These are phyloP conservation scores for Podarcis lilfordi DNA, from an alignment of 2,797 vertebrate genomes.

Conservation along the genomic window DNA sequence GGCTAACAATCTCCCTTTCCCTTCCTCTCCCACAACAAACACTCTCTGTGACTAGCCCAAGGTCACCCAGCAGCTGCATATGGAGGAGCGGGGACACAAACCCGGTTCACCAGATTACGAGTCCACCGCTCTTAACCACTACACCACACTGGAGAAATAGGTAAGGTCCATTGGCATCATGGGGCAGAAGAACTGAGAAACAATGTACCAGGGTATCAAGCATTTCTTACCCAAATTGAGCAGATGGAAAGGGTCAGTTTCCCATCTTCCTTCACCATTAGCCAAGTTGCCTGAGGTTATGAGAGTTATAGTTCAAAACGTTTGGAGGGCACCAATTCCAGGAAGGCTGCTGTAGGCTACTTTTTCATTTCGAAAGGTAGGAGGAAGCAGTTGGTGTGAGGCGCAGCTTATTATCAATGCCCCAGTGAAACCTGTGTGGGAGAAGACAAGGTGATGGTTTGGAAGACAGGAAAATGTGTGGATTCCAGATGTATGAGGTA, in stretches of 20 bases:
- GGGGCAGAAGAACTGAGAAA: background rate
- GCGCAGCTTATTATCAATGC: background rate
- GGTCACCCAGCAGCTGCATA: too few species aligned
- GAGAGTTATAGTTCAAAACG: background rate
- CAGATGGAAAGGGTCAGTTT: background rate
- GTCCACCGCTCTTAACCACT: too few species aligned
- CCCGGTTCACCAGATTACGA: too few species aligned
- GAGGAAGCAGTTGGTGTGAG: background rate
- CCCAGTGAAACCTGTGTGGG: too few species aligned
- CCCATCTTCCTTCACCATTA: background rate
- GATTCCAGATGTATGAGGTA: background rate
- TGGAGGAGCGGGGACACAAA: too few species aligned
- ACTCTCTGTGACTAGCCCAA: too few species aligned
- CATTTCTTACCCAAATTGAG: conserved; percentile 14
- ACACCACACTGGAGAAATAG: conserved; percentile 6
- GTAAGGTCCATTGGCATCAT: conserved; percentile 4
- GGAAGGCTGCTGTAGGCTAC: background rate
- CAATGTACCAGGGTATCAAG: background rate
- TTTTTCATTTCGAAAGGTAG: background rate
- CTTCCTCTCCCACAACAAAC: too few species aligned
- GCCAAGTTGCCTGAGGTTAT: background rate
- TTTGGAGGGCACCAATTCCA: background rate
- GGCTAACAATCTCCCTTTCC: too few species aligned
- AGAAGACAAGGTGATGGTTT: background rate
- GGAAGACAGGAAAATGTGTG: background rate